Conservation (phyloP, 2,113 vertebrate species). For the Todiramphus saurophagus region DNA sequence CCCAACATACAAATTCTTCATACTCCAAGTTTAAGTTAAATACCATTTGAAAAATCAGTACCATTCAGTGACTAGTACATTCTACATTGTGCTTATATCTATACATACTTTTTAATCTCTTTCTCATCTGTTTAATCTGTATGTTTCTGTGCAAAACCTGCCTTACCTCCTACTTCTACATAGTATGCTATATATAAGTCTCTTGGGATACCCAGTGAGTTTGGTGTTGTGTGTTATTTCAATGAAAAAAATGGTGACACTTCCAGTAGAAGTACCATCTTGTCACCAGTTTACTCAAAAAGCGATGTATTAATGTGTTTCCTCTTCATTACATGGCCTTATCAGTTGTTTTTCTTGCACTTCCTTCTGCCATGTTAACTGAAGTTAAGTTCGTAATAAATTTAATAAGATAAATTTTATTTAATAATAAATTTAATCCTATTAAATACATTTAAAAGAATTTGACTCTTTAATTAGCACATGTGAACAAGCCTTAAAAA, state of each 20-base stretch:
- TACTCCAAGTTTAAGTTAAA: background rate
- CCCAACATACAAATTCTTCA: background rate
- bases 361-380: background rate
- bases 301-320: background rate
- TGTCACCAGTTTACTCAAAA: background rate
- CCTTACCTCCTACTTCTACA: background rate
- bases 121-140: background rate
- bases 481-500: background rate
- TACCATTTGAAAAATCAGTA: background rate
- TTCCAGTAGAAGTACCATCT: background rate
- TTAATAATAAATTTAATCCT: no score
- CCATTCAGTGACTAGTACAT: background rate
- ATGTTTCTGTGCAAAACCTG: background rate
- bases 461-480: background rate
- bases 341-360: background rate
- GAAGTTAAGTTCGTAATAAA: background rate
- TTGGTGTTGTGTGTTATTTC: background rate
- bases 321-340: background rate
- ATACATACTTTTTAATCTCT: background rate
- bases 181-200: background rate
- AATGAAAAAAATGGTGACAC: background rate
- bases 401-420: no score
- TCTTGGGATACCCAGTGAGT: background rate
- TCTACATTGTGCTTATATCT: background rate
- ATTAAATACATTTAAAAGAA: background rate